These are phyloP conservation scores for Cetoscarus ocellatus DNA, from an alignment of 2,797 vertebrate genomes.

Conservation along the genomic window DNA sequence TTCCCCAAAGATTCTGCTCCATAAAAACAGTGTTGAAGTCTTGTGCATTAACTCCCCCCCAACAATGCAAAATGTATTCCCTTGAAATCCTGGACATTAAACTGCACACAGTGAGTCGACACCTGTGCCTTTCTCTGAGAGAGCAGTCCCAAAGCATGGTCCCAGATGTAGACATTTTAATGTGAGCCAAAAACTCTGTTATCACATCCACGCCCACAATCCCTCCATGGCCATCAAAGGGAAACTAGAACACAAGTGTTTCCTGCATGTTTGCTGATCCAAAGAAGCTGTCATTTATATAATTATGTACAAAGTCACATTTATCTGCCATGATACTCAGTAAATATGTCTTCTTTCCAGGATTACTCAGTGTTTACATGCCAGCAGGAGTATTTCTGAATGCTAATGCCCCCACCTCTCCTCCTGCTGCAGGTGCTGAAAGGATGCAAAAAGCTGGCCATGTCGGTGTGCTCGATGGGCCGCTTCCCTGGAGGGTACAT, in stretches of 20 bases:
- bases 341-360: no score
- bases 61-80: neutral
- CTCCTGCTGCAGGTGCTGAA: conserved; percentile 88
- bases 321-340: neutral
- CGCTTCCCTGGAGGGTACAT: conserved; percentile 91
- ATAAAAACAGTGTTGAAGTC: neutral
- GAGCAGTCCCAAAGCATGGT: no score
- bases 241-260: no score
- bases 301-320: no score
- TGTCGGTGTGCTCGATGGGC: conserved; percentile 90
- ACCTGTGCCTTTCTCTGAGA: no score
- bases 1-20: neutral
- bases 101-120: neutral
- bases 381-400: neutral
- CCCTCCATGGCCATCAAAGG: no score
- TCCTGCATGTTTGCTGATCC: no score
- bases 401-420: neutral
- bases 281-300: neutral
- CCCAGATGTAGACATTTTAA: no score
- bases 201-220: no score
- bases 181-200: no score
- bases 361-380: neutral
- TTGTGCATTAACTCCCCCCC: neutral
- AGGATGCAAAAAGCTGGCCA: conserved; percentile 92
- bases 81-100: neutral